A percentile compares a stretch with the other conserved stretches of the same genome.
Evolutionary conservation across 2,797 vertebrate genomes (phyloP).

Genomic region (Phoeniculus purpureus): DNA sequence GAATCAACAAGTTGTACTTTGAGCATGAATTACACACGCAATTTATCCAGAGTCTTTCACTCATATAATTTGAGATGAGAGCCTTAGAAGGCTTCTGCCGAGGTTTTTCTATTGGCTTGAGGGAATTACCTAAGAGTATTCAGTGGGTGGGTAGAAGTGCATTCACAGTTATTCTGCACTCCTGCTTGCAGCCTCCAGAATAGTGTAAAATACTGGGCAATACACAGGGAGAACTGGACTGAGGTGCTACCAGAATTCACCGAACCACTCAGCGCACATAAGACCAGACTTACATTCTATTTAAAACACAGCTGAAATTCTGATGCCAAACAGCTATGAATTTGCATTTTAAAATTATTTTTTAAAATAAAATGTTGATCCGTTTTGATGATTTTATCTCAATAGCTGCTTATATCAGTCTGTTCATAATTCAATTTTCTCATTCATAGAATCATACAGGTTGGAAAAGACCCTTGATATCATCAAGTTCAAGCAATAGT

Average conservation of each 20-base stretch:
- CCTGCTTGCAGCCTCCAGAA: neutral
- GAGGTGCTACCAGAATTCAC: neutral
- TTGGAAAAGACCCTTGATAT: too few species aligned
- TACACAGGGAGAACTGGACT: neutral
- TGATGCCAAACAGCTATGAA: neutral
- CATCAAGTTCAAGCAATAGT: too few species aligned
- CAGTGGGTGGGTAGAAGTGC: neutral
- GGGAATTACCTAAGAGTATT: neutral
- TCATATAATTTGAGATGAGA: conserved; percentile 33
- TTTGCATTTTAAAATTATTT: neutral
- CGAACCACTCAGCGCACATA: neutral
- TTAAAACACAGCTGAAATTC: neutral
- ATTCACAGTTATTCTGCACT: neutral
- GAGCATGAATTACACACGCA: conserved; percentile 8
- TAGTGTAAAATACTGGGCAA: neutral
- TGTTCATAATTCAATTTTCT: neutral
- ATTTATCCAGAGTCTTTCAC: conserved; percentile 54
- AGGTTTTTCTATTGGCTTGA: neutral
- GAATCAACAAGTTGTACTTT: conserved; percentile 18
- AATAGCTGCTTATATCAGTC: neutral
- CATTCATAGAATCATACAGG: too few species aligned
- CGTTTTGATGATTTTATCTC: neutral
- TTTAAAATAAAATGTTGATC: neutral
- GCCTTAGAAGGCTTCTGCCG: neutral
- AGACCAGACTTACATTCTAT: neutral